Conservation (phyloP, 2,113 vertebrate genomes). For the Peromyscus polionotus region DNA sequence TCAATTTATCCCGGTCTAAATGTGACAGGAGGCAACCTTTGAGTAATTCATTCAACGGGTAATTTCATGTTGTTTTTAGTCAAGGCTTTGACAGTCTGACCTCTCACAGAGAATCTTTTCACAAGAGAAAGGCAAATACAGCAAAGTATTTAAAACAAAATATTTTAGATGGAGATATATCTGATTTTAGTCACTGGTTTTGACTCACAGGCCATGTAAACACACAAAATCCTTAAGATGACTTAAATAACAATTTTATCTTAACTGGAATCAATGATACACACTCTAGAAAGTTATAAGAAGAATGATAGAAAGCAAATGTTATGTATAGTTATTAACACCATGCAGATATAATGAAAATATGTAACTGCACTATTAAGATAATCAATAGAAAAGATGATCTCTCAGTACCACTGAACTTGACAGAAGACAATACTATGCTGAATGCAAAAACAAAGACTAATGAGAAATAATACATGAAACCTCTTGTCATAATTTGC, state of each 20-base stretch:
- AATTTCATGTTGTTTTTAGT: background rate
- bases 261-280: background rate
- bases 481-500: background rate
- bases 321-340: background rate
- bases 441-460: background rate
- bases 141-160: background rate
- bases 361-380: background rate
- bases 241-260: background rate
- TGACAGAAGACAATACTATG: background rate
- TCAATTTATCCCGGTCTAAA: background rate
- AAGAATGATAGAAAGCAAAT: background rate
- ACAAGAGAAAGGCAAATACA: background rate
- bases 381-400: background rate
- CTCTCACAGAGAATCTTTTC: background rate
- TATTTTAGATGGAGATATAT: background rate
- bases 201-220: background rate
- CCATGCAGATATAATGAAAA: background rate
- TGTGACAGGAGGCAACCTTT: background rate
- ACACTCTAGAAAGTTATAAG: background rate
- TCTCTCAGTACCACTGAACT: background rate
- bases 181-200: background rate
- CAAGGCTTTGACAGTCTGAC: background rate
- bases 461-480: background rate
- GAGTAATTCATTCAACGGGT: background rate
- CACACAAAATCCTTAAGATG: background rate